These are phyloP conservation scores for Drosophila arizonae DNA, from an alignment of 1,140 invertebrate genomes.

Conservation along the genomic window DNA sequence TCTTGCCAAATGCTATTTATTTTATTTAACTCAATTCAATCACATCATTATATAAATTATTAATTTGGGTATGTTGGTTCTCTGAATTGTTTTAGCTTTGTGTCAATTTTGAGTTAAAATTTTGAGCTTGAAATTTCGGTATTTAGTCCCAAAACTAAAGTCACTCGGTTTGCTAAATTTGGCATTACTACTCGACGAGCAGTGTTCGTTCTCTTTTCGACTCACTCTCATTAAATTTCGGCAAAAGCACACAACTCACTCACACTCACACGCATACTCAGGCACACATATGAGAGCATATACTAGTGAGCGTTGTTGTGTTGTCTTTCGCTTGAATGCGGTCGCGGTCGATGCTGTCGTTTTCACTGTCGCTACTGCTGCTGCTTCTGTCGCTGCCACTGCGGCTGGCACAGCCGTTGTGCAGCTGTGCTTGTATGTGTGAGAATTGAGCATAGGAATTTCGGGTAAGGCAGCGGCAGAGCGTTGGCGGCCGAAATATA, in stretches of 20 bases:
- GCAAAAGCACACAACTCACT: conserved; percentile 36
- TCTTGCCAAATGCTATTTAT: no score
- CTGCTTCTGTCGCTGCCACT: conserved; percentile 20
- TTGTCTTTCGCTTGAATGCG: conserved; percentile 35
- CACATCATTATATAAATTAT: not conserved
- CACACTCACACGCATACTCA: conserved; percentile 1
- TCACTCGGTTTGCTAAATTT: conserved; percentile 23
- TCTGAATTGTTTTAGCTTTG: conserved; percentile 1
- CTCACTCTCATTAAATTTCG: conserved; percentile 49
- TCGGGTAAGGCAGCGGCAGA: conserved; percentile 49
- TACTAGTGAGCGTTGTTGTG: conserved; percentile 29
- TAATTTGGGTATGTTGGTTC: not conserved
- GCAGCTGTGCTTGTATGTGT: conserved; percentile 1
- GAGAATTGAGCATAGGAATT: conserved; percentile 58
- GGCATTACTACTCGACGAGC: no score
- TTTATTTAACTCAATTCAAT: no score
- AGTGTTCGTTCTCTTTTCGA: conserved; percentile 35
- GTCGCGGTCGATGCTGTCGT: conserved; percentile 23
- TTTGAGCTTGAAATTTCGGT: not conserved
- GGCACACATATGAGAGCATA: conserved; percentile 26
- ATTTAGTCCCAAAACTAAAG: conserved; percentile 13
- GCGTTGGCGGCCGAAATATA: conserved; percentile 43
- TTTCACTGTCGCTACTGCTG: conserved; percentile 18
- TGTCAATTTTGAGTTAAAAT: conserved; percentile 8
- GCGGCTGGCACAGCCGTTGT: not conserved